A percentile compares a stretch with the other conserved stretches of the same genome.
These are phyloP conservation scores for Leucozona laternaria DNA, from an alignment of 2,888 invertebrate genomes.

Conservation along the genomic window DNA sequence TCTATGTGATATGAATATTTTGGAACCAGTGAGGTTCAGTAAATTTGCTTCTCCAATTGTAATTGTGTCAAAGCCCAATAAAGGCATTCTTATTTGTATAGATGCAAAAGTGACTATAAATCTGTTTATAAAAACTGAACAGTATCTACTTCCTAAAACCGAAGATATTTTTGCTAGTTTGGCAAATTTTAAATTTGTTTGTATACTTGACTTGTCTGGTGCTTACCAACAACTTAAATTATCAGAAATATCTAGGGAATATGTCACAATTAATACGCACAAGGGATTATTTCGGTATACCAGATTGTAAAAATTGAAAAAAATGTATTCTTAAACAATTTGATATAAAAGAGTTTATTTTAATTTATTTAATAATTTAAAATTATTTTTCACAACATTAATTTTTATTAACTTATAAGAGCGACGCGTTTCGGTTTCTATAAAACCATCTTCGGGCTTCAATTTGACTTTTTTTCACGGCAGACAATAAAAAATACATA, in stretches of 20 bases:
- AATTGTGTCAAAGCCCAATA: slow-evolving; percentile 77
- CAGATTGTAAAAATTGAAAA: too few relatives aligned
- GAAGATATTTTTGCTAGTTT: slow-evolving; percentile 61
- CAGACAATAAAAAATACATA: too few relatives aligned
- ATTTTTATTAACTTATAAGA: too few relatives aligned
- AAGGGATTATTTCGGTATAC: slow-evolving; percentile 68
- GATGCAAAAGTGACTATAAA: slow-evolving; percentile 78
- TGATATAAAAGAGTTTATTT: too few relatives aligned
- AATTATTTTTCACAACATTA: too few relatives aligned
- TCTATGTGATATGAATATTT: slow-evolving; percentile 69
- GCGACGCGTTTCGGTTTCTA: too few relatives aligned
- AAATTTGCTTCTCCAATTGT: slow-evolving; percentile 79
- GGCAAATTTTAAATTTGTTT: slow-evolving; percentile 72
- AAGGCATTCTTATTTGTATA: slow-evolving; percentile 77
- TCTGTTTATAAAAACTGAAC: slow-evolving; percentile 68
- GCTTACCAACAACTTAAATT: slow-evolving; percentile 76
- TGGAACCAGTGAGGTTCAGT: slow-evolving; percentile 72
- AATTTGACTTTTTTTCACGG: too few relatives aligned
- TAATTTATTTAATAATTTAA: too few relatives aligned
- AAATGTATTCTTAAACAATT: too few relatives aligned
- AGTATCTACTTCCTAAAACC: slow-evolving; percentile 76
- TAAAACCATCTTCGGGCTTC: too few relatives aligned
- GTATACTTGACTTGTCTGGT: slow-evolving; percentile 74
- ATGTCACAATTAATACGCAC: slow-evolving; percentile 77
- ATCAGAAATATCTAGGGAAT: slow-evolving; percentile 70